Evolutionary conservation across 2,888 invertebrate genomes (phyloP).

Genomic region (Geophilus truncorum): DNA sequence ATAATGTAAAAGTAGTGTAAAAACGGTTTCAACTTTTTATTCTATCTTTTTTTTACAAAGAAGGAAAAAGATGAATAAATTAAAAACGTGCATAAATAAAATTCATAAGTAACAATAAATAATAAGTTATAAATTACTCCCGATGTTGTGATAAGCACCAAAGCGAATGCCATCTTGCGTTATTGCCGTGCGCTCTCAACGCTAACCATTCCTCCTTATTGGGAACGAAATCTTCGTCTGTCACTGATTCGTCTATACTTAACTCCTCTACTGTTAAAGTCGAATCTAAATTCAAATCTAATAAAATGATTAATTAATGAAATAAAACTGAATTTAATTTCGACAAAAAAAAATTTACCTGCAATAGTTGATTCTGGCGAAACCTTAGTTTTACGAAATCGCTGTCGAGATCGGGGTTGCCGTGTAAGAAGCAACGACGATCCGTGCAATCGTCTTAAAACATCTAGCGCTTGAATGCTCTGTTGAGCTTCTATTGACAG

Average conservation of each 20-base stretch:
- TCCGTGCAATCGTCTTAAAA: conserved; percentile 73
- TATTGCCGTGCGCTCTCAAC: conserved; percentile 27
- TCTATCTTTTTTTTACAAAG: not conserved
- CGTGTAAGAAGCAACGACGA: conserved; percentile 72
- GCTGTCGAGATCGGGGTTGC: conserved; percentile 54
- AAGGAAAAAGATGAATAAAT: not conserved
- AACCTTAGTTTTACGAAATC: conserved; percentile 12
- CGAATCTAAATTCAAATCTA: not conserved
- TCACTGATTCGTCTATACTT: not conserved
- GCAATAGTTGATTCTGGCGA: not conserved
- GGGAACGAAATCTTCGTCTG: conserved; percentile 34
- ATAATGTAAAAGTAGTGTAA: not conserved
- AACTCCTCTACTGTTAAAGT: not conserved
- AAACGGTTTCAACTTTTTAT: too few species aligned
- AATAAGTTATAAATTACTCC: not conserved
- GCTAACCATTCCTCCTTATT: conserved; percentile 34
- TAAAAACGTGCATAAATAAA: not conserved
- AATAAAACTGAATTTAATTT: not conserved
- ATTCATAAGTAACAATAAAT: not conserved
- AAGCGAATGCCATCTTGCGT: not conserved
- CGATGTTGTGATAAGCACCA: conserved; percentile 9
- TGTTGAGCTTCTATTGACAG: conserved; percentile 46
- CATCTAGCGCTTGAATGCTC: conserved; percentile 48
- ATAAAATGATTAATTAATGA: not conserved
- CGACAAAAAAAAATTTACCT: not conserved